Evolutionary conservation across 2,113 vertebrate species (phyloP).

Genomic region (Rhipidura dahli): DNA sequence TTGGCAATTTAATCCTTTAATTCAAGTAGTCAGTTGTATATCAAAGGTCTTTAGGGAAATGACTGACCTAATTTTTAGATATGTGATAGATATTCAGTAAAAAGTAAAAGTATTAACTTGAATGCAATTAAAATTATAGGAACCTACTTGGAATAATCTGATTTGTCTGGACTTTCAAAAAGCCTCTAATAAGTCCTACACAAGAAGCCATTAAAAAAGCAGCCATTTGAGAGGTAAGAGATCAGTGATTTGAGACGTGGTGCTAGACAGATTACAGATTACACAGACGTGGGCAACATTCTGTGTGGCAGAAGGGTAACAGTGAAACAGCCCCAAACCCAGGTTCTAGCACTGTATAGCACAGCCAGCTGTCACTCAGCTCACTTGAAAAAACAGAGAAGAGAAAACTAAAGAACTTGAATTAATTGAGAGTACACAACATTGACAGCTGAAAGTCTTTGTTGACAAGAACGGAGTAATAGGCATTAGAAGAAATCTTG

Average conservation of each 20-base stretch:
- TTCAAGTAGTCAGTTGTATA: constrained; percentile 9
- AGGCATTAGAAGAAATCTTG: not conserved
- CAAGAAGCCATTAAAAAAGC: not conserved
- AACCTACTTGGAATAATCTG: not conserved
- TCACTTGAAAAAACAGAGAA: not conserved
- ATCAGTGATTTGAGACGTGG: not conserved
- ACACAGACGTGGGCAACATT: not conserved
- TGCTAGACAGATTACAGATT: not conserved
- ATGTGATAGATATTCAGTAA: constrained; percentile 6
- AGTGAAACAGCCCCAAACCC: not conserved
- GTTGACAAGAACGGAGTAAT: not conserved
- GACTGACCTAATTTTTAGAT: constrained; percentile 1
- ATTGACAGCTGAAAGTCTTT: not conserved
- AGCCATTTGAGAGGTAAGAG: not conserved
- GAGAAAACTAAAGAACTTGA: not conserved
- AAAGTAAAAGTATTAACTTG: constrained; percentile 48
- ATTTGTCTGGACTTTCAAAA: not conserved
- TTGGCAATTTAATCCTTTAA: constrained; percentile 31
- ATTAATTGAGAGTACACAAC: not conserved
- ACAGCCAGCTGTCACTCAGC: not conserved
- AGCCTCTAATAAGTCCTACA: not conserved
- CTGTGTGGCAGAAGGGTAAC: not conserved
- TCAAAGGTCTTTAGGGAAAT: constrained; percentile 24
- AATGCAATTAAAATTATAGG: constrained; percentile 36
- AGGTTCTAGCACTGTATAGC: not conserved